These are phyloP conservation scores for Sebastes fasciatus DNA, from an alignment of 2,113 vertebrate genomes.

Conservation along the genomic window DNA sequence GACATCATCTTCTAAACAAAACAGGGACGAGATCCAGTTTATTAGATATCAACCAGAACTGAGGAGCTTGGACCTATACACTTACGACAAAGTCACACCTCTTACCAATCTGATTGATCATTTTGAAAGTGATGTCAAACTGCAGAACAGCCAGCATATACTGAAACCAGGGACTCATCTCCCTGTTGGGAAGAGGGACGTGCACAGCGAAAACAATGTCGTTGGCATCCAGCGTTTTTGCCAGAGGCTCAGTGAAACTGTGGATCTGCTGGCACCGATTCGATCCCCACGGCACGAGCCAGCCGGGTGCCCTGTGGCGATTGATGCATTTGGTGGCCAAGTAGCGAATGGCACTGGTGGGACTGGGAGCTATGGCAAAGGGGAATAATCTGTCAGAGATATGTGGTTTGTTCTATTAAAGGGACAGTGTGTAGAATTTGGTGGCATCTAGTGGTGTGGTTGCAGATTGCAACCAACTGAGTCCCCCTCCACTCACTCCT, in stretches of 20 bases:
- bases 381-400: neutral
- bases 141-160: conserved; percentile 94
- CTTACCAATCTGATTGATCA: conserved; percentile 92
- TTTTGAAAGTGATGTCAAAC: conserved; percentile 92
- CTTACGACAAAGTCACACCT: neutral
- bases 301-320: conserved; percentile 84
- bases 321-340: conserved; percentile 89
- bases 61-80: too few relatives aligned
- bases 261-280: conserved; percentile 89
- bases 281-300: conserved; percentile 91
- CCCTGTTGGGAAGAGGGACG: conserved; percentile 86
- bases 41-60: neutral
- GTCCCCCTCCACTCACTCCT: too few relatives aligned
- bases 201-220: conserved; percentile 89
- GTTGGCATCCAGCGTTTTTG: conserved; percentile 85
- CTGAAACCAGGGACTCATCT: conserved; percentile 97
- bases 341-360: conserved; percentile 56
- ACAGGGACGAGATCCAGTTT: neutral
- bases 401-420: neutral
- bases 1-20: conserved; percentile 46
- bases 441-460: too few relatives aligned
- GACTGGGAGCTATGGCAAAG: conserved; percentile 45
- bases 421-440: too few relatives aligned
- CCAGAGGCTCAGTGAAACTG: conserved; percentile 89
- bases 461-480: too few relatives aligned